Conservation (phyloP, 2,113 vertebrate genomes). For the Seriola quinqueradiata region DNA sequence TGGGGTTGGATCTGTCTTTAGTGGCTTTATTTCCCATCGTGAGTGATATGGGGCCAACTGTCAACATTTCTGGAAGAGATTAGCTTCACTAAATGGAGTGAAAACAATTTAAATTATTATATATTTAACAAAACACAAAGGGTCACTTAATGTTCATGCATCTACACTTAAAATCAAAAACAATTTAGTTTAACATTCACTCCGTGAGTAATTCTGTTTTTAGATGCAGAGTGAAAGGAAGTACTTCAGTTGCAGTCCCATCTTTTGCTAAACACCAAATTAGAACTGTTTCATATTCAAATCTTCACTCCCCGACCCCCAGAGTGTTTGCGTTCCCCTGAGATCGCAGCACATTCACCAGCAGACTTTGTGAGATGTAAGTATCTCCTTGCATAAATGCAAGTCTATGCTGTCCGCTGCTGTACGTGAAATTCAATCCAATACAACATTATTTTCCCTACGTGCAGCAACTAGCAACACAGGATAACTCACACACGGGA, state of each 20-base stretch:
- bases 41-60: not conserved
- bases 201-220: not conserved
- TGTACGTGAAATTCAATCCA: not conserved
- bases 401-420: not conserved
- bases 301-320: not conserved
- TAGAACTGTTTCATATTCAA: not conserved
- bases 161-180: not conserved
- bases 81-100: not conserved
- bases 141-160: not conserved
- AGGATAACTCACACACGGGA: not conserved
- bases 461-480: not conserved
- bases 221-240: too few species aligned
- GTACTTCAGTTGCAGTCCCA: not conserved
- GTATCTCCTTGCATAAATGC: not conserved
- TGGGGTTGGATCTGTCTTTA: constrained; percentile 13
- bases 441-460: not conserved
- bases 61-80: constrained; percentile 27
- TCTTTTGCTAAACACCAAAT: constrained; percentile 6
- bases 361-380: not conserved
- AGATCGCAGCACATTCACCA: constrained; percentile 17
- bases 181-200: not conserved
- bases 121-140: not conserved
- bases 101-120: not conserved
- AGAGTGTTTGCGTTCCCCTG: not conserved
- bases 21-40: constrained; percentile 50